Conservation (phyloP, 2,113 vertebrate genomes). For the Aix galericulata region DNA sequence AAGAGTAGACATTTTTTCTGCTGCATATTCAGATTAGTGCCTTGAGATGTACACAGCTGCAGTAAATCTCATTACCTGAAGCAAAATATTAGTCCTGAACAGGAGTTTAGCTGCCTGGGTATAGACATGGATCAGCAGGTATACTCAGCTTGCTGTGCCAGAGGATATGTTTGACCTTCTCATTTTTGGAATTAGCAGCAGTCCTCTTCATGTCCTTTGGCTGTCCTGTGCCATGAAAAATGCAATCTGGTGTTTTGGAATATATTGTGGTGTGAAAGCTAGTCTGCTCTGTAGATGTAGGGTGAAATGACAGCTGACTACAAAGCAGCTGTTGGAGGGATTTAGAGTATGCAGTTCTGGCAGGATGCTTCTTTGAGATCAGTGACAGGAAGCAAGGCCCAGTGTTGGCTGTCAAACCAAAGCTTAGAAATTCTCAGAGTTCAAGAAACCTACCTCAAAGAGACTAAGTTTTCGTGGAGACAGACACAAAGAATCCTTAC, state of each 20-base stretch:
- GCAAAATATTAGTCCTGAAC: background rate
- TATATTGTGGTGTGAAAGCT: background rate
- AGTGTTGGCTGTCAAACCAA: background rate
- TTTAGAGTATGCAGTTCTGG: background rate
- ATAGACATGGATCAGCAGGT: background rate
- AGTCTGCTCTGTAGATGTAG: background rate
- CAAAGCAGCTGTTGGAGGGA: background rate
- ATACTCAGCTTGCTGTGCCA: background rate
- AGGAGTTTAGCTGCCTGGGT: background rate
- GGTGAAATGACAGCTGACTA: background rate
- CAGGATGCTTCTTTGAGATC: background rate
- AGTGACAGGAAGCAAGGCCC: background rate
- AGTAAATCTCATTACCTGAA: background rate
- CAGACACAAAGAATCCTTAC: background rate
- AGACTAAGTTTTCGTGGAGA: background rate
- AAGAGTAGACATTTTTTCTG: background rate
- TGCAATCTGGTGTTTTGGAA: background rate
- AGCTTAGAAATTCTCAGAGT: background rate
- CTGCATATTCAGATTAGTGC: background rate
- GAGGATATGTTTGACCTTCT: background rate
- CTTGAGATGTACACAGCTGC: background rate
- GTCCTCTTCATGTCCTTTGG: background rate
- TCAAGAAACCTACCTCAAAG: background rate
- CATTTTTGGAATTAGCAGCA: constrained; percentile 1
- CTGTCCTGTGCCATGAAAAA: background rate